Base-by-base conservation (phyloP, 2,797 vertebrate genomes). In the Dendrocincla tyrannina region DNA sequence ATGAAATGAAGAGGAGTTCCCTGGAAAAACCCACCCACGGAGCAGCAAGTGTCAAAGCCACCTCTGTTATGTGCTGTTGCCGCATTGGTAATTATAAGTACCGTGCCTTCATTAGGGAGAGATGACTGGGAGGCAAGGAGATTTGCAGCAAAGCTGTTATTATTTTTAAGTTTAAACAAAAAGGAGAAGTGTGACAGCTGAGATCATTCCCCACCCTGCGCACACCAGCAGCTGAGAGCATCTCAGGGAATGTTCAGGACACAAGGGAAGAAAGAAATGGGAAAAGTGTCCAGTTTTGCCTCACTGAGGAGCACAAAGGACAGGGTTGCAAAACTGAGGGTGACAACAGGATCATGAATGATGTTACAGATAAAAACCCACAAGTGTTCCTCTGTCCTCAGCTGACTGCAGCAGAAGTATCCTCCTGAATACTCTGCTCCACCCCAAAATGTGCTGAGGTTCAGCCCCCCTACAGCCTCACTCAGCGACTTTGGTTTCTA, bases 161-260 rank as follows among this genome's bases (percentile, higher is more conserved):
- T 95, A 96, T 96, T 95, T 97, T 96, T 83, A 93, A 95, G 87
- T 74, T 95, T 89, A 77, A 94, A 89, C 55, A 68, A 74, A 94
- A 87, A 91, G 76, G 41, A 81, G 63, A 70, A 86, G 81, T 3
- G 42, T 79, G 92, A 89, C 90, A 88, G 92, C 84, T 53, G 70
- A 94, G 89, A 60, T 95, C 91, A 85, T 55, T 73, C 83, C 91
- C 67, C 55, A 73, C 22, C 41, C 75, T 53, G 72, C 59, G 23
- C 30, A 14, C 1, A 3, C 20, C 33, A 53, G 62, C 60, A 74
- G 60, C 60, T 0, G 3, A 75, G 73, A 93, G 35, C 74, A 49
- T 81, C 84, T 69, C 59, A 37, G 73, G 46, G 49, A 53, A 74
- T 78, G 67, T 75, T 58, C 39, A 35, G n/a, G 33, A 17, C 27